Conservation (phyloP, 2,888 invertebrate genomes). For the Lasioglossum oenotherae region DNA sequence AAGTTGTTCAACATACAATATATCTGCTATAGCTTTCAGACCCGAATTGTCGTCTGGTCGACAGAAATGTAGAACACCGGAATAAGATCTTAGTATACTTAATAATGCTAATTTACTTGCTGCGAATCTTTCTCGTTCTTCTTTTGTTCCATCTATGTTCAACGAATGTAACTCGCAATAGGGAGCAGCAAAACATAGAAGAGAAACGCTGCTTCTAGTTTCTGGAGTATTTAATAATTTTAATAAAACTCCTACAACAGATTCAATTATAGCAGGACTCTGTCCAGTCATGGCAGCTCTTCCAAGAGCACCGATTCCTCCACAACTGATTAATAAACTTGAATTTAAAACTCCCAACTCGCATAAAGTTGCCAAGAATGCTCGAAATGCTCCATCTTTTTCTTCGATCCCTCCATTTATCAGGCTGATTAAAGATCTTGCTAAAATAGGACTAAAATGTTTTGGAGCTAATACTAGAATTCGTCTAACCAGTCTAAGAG, state of each 20-base stretch:
- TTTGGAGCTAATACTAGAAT: conserved; percentile 88
- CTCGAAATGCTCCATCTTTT: conserved; percentile 92
- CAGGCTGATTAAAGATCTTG: conserved; percentile 93
- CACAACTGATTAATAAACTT: conserved; percentile 91
- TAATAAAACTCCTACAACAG: conserved; percentile 94
- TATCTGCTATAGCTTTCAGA: conserved; percentile 91
- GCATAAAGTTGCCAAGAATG: conserved; percentile 94
- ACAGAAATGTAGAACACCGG: conserved; percentile 95
- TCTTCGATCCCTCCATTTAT: conserved; percentile 92
- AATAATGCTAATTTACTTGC: conserved; percentile 94
- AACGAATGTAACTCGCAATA: conserved; percentile 94
- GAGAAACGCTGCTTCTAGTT: conserved; percentile 92
- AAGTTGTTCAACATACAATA: conserved; percentile 93
- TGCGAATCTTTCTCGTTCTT: conserved; percentile 91
- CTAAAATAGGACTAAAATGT: conserved; percentile 90
- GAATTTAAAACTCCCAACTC: conserved; percentile 96
- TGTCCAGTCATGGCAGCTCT: conserved; percentile 94
- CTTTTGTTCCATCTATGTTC: conserved; percentile 81
- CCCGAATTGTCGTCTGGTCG: conserved; percentile 91
- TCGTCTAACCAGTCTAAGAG: conserved; percentile 92
- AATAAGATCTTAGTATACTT: conserved; percentile 95
- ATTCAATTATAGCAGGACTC: conserved; percentile 95
- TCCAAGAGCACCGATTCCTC: conserved; percentile 93
- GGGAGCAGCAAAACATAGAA: conserved; percentile 95
- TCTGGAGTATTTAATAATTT: conserved; percentile 94